Base-by-base conservation (phyloP, 2,797 vertebrate species). In the Mus caroli region DNA sequence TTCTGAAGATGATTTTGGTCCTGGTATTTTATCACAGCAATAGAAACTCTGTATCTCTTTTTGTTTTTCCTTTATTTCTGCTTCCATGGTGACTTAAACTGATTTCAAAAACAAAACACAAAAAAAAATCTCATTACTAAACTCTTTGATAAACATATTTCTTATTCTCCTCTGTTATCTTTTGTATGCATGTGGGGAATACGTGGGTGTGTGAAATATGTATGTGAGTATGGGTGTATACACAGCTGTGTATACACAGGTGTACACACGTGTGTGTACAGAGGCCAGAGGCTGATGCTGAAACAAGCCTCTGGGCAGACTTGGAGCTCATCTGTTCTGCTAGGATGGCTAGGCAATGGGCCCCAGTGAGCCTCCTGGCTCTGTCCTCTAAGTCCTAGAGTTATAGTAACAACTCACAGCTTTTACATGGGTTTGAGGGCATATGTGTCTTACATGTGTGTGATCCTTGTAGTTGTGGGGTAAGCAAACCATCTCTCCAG, bases 71-170 rank as follows among this genome's bases (percentile, higher is more conserved):
- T 62, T 95, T 71, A 60, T 73, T 95, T 91, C 22, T 58, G 43
- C 31, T 43, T 78, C 37, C 40, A 88, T 11, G 75, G 78, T 89
- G 37, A 60, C 88, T 79, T 95, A 82, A 94, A 87, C 58, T 46
- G 9, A 46, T 80, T 94, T 94, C 14, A 60, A 60, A 60, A 71
- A 83, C 93, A 95, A 88, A 15, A 54, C 13, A 52, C 40, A 60
- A 37, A 64, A 37, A 64, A 83, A 94, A 95, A 86, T 84, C 91
- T 90, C 4, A 6, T 86, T 94, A 77, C 91, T 92, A 84, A 86
- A 50, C 50, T 94, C 60, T 94, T 88, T 78, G 56, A 50, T 85
- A 91, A 95, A 93, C 15, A 15, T 80, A 22, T 37, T 31, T 90
- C 46, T 91, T 92, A 83, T 1, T 96, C 56, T 73, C 46, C 78